Percentiles rank a stretch among this genome's conserved stretches.
Evolutionary conservation across 2,888 invertebrate genomes (phyloP).

Genomic region (Minunthozetes semirufus): DNA sequence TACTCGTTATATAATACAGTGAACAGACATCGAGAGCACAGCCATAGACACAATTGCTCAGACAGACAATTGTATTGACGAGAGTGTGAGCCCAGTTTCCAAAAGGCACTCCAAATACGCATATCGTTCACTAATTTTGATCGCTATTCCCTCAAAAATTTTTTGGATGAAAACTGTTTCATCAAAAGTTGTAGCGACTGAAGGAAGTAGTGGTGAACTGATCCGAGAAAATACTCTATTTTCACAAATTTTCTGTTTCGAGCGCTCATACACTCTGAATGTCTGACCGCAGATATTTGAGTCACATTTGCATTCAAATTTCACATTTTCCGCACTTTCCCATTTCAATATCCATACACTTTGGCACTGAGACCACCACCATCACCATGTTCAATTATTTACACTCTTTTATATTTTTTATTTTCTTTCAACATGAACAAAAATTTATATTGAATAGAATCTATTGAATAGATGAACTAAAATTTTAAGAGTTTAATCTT

Average conservation of each 20-base stretch:
- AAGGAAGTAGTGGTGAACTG: background rate
- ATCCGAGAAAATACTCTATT: background rate
- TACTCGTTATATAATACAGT: slow-evolving; percentile 25
- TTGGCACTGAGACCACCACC: background rate
- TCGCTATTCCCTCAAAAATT: background rate
- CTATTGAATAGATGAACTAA: no score
- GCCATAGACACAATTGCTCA: background rate
- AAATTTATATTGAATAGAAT: no score
- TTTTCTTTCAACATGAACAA: no score
- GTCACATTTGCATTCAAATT: slow-evolving; percentile 10
- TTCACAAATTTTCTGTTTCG: no score
- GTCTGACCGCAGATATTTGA: background rate
- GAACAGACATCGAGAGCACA: background rate
- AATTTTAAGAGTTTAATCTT: no score
- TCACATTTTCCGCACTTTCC: background rate
- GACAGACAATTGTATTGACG: background rate
- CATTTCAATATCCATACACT: background rate
- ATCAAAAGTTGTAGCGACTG: background rate
- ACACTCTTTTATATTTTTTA: no score
- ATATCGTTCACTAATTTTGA: background rate
- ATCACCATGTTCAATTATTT: no score
- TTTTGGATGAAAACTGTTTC: background rate
- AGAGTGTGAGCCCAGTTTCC: background rate
- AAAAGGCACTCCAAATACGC: background rate
- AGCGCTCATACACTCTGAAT: background rate